Percentiles rank a stretch among this genome's conserved stretches.
Conservation (phyloP, 2,888 invertebrate species). For the Leistus spinibarbis region DNA sequence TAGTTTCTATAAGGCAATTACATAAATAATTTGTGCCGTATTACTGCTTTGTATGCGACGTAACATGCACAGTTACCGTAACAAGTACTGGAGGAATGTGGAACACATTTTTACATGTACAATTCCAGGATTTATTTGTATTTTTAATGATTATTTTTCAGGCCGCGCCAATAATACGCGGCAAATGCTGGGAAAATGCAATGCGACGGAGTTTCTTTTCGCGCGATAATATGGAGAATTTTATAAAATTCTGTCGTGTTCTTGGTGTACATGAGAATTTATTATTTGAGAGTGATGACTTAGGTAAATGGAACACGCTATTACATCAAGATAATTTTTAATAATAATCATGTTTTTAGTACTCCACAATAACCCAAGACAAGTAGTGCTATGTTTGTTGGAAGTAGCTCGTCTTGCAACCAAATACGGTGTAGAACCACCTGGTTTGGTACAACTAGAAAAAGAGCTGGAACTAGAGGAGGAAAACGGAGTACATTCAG, state of each 20-base stretch:
- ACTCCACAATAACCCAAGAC: slow-evolving; percentile 81
- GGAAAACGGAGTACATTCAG: slow-evolving; percentile 65
- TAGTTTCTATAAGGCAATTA: not conserved
- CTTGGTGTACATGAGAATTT: slow-evolving; percentile 86
- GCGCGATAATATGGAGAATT: slow-evolving; percentile 87
- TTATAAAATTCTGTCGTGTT: slow-evolving; percentile 83
- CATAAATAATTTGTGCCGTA: not conserved
- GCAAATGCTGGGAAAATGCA: slow-evolving; percentile 83
- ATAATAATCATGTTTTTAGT: slow-evolving; percentile 60
- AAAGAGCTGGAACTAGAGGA: slow-evolving; percentile 85
- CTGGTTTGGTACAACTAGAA: slow-evolving; percentile 80
- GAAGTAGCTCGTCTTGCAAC: slow-evolving; percentile 84
- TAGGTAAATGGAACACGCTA: slow-evolving; percentile 64
- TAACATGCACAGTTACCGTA: not conserved
- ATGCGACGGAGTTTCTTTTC: slow-evolving; percentile 87
- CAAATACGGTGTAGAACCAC: slow-evolving; percentile 79
- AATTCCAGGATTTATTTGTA: not conserved
- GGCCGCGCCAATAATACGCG: slow-evolving; percentile 74
- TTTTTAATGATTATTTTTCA: slow-evolving; percentile 49
- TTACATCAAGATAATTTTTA: not conserved
- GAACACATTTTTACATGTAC: not conserved
- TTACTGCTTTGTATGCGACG: not conserved
- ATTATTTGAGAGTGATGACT: slow-evolving; percentile 87
- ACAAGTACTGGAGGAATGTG: not conserved
- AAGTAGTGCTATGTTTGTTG: slow-evolving; percentile 82